A percentile compares a stretch with the other conserved stretches of the same genome.
phyloP scores from a whole-genome alignment of 1,140 invertebrate species.

The Xylocopa sonorina region DNA sequence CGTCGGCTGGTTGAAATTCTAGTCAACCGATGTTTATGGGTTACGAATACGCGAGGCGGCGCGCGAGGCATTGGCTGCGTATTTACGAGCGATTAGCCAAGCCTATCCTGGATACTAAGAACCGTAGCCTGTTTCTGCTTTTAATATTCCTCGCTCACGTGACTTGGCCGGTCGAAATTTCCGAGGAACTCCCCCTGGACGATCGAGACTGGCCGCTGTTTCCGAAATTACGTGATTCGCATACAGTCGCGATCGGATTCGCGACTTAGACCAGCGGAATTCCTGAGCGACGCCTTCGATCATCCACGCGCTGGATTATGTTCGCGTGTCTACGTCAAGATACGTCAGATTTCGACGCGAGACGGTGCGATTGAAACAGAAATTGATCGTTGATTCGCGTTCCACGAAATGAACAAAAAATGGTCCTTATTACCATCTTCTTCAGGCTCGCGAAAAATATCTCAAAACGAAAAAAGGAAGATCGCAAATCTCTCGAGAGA shows the following conservation, averaged over 20 bases:
- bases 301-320: background rate
- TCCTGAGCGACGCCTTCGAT: background rate
- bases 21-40: slow-evolving; percentile 56
- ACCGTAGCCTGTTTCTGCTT: slow-evolving; percentile 1
- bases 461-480: too few relatives aligned
- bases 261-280: background rate
- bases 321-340: background rate
- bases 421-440: too few relatives aligned
- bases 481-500: too few relatives aligned
- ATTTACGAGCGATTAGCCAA: slow-evolving; percentile 65
- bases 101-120: slow-evolving; percentile 46
- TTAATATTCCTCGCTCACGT: slow-evolving; percentile 22
- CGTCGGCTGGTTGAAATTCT: slow-evolving; percentile 59
- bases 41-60: slow-evolving; percentile 61
- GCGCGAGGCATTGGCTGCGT: slow-evolving; percentile 55
- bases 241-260: background rate
- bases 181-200: background rate
- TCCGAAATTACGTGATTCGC: slow-evolving; percentile 30
- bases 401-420: too few relatives aligned
- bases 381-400: too few relatives aligned
- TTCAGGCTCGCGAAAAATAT: too few relatives aligned
- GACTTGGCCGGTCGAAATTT: slow-evolving; percentile 22
- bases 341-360: background rate
- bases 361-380: too few relatives aligned
- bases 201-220: slow-evolving; percentile 2